Conservation (phyloP, 2,888 invertebrate species). For the Pseudococcus jackbeardsleyi region DNA sequence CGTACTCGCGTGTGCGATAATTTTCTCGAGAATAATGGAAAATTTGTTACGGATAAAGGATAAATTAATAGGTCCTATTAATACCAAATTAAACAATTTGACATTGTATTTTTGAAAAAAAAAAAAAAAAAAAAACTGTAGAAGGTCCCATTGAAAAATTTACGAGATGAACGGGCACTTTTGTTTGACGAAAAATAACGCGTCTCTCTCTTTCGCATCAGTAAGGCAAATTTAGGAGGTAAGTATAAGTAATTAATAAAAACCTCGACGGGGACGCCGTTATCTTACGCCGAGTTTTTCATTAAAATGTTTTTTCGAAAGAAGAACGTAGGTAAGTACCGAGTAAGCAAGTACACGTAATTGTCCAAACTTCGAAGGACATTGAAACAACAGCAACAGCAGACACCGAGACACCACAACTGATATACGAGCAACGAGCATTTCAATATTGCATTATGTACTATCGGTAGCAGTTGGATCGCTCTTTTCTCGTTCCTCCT, state of each 20-base stretch:
- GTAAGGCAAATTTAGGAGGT: not conserved
- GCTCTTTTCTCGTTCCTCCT: not conserved
- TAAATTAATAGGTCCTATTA: not conserved
- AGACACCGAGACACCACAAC: not conserved
- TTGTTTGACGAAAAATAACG: not conserved
- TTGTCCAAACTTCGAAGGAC: not conserved
- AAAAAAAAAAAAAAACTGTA: no score
- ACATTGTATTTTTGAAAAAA: no score
- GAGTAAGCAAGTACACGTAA: no score
- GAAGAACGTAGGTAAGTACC: not conserved
- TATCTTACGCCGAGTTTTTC: not conserved
- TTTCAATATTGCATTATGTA: not conserved
- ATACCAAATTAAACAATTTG: not conserved
- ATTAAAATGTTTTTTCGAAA: not conserved
- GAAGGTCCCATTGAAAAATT: no score
- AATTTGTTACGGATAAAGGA: not conserved
- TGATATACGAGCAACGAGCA: not conserved
- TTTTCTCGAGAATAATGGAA: no score
- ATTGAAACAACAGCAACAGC: not conserved
- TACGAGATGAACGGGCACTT: not conserved
- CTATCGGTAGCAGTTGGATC: not conserved
- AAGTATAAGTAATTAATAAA: not conserved
- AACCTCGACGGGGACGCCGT: constrained; percentile 6
- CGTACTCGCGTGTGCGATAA: no score
- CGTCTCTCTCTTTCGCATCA: not conserved